Evolutionary conservation across 2,888 invertebrate genomes (phyloP).

Genomic region (Brenthis ino): DNA sequence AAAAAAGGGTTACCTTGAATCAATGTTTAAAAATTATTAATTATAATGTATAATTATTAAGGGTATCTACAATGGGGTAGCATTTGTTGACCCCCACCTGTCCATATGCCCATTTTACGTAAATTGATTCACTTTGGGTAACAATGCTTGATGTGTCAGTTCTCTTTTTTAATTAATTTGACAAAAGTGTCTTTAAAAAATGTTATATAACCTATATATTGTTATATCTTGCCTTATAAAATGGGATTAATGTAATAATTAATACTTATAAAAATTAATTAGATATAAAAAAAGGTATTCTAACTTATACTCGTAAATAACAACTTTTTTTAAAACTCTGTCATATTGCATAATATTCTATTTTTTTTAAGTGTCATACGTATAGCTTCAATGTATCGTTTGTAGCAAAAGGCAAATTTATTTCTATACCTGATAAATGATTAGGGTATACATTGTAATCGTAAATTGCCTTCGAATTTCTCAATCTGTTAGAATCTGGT

Average conservation of each 20-base stretch:
- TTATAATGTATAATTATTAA: constrained; percentile 1
- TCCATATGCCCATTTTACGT: constrained; percentile 14
- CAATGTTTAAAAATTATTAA: constrained; percentile 15
- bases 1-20: not conserved
- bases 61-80: constrained; percentile 22
- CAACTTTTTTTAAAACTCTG: not conserved
- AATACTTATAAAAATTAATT: not conserved
- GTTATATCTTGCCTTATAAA: too few relatives aligned
- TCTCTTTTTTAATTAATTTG: not conserved
- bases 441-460: constrained; percentile 30
- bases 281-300: not conserved
- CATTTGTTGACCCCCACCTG: constrained; percentile 27
- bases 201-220: too few relatives aligned
- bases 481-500: constrained; percentile 14
- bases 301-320: not conserved
- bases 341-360: not conserved
- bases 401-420: not conserved
- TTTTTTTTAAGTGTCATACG: too few relatives aligned
- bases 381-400: too few relatives aligned
- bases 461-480: constrained; percentile 34
- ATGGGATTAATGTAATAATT: too few relatives aligned
- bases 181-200: too few relatives aligned
- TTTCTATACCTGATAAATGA: constrained; percentile 35
- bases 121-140: constrained; percentile 3
- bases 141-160: not conserved